Evolutionary conservation across 2,113 vertebrate species (phyloP), one percentile per base, ranked within the genome.

Genomic region (Equus przewalskii): DNA sequence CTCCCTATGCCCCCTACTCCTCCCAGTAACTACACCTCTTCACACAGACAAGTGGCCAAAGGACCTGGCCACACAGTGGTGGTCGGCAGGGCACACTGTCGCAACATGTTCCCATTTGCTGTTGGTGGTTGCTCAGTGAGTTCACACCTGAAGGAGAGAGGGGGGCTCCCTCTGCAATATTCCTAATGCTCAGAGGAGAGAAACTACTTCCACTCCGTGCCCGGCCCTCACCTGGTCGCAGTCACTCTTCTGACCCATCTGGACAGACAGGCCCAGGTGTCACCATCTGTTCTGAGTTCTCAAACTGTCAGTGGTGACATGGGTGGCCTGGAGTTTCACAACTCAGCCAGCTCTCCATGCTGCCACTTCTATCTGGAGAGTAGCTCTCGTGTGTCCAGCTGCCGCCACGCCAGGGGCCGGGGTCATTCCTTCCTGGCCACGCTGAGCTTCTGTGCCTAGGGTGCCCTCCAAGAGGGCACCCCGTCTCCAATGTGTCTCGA

Each of bases 101-200:
- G 36, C 11, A 2, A 10, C 5, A 26, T 83, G 91, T 54, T 18
- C 49, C 84, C 44, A 7, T 16, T 10, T 24, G 79, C 33, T 10
- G 54, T 12, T 79, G 78, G 81, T 44, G 79, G 49, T 46, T 97
- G 83, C 93, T 89, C 86, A 93, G 56, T 76, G 93, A 93, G 18
- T 5, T 62, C 7, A 70, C 46, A 93, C 33, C 86, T 92, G 13
- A 81, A 56, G 65, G 82, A 64, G 24, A 7, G 0, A 51, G 81
- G 92, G 88, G 79, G 58, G 89, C 56, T 79, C 97, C 62, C 70
- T 67, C 60, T 41, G 36, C 33, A 58, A 44, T 30, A 22, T 49
- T 89, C 67, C 36, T 83, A 46, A 33, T 44, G 69, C 46, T 49
- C 60, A 26, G 24, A 24, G 0, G 12, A 91, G 54, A 89, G 62